Conservation (phyloP, 2,797 vertebrate species). For the Hyperoplus lanceolatus region DNA sequence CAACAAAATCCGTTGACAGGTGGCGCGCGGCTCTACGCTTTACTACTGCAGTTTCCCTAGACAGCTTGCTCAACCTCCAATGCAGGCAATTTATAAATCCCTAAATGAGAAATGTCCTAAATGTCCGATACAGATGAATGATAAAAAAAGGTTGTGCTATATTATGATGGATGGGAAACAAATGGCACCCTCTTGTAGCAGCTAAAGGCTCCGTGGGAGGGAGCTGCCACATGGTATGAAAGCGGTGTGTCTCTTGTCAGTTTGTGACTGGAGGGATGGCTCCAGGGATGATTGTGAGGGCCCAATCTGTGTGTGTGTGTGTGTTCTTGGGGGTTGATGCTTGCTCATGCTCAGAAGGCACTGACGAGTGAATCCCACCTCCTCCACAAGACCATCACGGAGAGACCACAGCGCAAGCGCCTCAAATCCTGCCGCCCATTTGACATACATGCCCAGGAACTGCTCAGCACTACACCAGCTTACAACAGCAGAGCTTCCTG, state of each 20-base stretch:
- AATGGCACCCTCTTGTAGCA: constrained; percentile 22
- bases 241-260: constrained; percentile 26
- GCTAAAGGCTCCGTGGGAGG: constrained; percentile 4
- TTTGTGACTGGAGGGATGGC: constrained; percentile 32
- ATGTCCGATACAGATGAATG: constrained; percentile 30
- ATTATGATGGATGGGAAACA: constrained; percentile 46
- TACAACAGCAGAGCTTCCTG: too few species aligned
- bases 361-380: too few species aligned
- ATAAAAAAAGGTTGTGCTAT: constrained; percentile 17
- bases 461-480: too few species aligned
- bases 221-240: constrained; percentile 34
- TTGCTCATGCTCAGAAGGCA: too few species aligned
- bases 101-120: constrained; percentile 35
- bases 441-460: too few species aligned
- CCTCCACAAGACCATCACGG: too few species aligned
- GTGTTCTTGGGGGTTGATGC: too few species aligned
- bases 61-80: constrained; percentile 30
- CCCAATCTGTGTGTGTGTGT: constrained; percentile 1
- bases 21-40: background rate
- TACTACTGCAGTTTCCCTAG: constrained; percentile 24
- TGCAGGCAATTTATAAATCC: constrained; percentile 37
- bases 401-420: too few species aligned
- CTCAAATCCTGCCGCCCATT: too few species aligned
- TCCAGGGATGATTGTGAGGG: constrained; percentile 49
- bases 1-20: constrained; percentile 50